A percentile compares a stretch with the other conserved stretches of the same genome.
Conservation (phyloP, 2,888 invertebrate genomes). For the Scaptomyza flava region DNA sequence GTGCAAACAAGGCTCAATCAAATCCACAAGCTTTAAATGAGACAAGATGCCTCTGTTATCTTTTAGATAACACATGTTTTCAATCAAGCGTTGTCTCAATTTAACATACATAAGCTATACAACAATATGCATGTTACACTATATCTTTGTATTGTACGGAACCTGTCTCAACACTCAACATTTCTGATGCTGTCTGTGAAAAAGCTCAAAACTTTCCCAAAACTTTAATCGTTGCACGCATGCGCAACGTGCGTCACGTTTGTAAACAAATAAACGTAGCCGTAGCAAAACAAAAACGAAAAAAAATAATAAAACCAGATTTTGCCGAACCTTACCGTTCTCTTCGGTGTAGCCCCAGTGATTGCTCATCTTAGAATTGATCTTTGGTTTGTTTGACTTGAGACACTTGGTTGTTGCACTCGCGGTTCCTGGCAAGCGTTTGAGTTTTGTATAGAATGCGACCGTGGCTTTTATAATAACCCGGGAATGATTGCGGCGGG, state of each 20-base stretch:
- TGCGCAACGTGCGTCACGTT: conserved; percentile 51
- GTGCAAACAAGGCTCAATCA: conserved; percentile 13
- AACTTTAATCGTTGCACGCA: conserved; percentile 41
- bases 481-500: conserved; percentile 27
- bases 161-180: conserved; percentile 6
- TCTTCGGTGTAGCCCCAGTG: conserved; percentile 81
- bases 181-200: neutral
- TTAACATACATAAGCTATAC: conserved; percentile 17
- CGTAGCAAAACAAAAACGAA: conserved; percentile 31
- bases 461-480: conserved; percentile 22
- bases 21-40: conserved; percentile 24
- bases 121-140: too few species aligned
- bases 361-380: conserved; percentile 67
- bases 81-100: conserved; percentile 38
- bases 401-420: conserved; percentile 48
- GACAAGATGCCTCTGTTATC: conserved; percentile 42
- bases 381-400: conserved; percentile 21
- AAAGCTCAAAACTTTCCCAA: conserved; percentile 37
- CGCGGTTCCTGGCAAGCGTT: conserved; percentile 51
- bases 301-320: neutral
- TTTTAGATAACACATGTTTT: conserved; percentile 44
- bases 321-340: conserved; percentile 69
- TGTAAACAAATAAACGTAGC: conserved; percentile 44
- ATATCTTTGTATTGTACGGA: neutral
- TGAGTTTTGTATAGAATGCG: conserved; percentile 39